Evolutionary conservation across 2,888 invertebrate genomes (phyloP), one percentile per base, ranked within the genome.

Genomic region (Gordius sp.): DNA sequence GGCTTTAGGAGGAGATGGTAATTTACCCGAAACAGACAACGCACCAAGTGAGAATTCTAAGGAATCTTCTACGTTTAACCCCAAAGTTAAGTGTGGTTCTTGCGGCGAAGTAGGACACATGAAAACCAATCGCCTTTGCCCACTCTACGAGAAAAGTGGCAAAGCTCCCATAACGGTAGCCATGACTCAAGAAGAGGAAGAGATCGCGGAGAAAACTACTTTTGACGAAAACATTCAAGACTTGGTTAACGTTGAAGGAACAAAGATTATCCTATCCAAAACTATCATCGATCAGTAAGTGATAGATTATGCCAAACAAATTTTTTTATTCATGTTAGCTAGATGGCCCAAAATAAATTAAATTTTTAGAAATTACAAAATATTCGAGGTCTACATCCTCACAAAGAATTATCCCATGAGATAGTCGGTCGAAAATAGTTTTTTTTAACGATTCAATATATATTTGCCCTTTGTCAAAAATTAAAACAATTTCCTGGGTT

Each of bases 61-160:
- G 39, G 13, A 39, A 39, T 39, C 39, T 8, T 47, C 8, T 47
- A 16, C 23, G 47, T 58, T 23, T 25, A 47, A 58, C 18, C 60
- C 62, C 1, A 64, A 73, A 73, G 73, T 91, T 60, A 80, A 87
- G 74, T 93, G 93, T 70, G 89, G 91, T 8, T 91, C 91, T 4
- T 97, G 97, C 70, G 91, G 91, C 4, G 83, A 67, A 41, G 72
- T 74, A 24, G 78, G 78, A 8, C 78, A 78, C 66, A 78, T 79
- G 78, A 68, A 89, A 58, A 97, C 93, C 0, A 97, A 97, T 72
- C 89, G 91, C 68, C 84, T 91, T 13, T 97, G 97, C 69, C 93
- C 91, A 0, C 70, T 85, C 56, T 97, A 89, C 69, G 82, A 82
- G 59, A 79, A 79, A 68, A 74, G 56, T 60, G 13, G 13, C 20